Evolutionary conservation across 2,888 invertebrate genomes (phyloP).

Genomic region (Siphlonurus alternatus): DNA sequence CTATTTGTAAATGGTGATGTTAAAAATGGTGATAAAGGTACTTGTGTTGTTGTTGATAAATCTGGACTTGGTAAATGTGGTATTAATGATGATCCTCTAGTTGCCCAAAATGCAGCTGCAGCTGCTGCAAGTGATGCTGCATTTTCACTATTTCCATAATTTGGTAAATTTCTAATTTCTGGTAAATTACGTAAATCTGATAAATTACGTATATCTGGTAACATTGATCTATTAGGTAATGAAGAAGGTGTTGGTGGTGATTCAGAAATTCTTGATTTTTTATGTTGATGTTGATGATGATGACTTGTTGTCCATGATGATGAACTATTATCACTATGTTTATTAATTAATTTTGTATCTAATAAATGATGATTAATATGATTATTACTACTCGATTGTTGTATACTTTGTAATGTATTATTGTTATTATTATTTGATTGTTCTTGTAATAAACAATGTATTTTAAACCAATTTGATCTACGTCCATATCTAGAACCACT

Average conservation of each 20-base stretch:
- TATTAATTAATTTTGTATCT: background rate
- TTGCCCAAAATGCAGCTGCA: background rate
- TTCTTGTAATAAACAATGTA: slow-evolving; percentile 74
- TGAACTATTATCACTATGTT: background rate
- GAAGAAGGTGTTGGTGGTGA: too few relatives aligned
- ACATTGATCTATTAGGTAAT: background rate
- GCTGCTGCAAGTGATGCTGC: background rate
- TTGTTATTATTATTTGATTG: slow-evolving; percentile 26
- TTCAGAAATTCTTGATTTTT: background rate
- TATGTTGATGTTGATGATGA: background rate
- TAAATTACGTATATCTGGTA: too few relatives aligned
- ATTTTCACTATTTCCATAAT: background rate
- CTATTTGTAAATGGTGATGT: background rate
- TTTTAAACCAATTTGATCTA: slow-evolving; percentile 87
- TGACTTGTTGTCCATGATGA: background rate
- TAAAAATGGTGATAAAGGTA: background rate
- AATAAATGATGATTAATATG: too few relatives aligned
- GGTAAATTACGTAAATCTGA: too few relatives aligned
- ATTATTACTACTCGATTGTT: background rate
- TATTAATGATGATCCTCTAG: too few relatives aligned
- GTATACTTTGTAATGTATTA: background rate
- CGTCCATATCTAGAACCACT: slow-evolving; percentile 79
- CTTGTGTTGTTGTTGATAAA: background rate
- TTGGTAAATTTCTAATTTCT: too few relatives aligned
- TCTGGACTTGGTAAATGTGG: background rate